Conservation (phyloP, 2,888 invertebrate species). For the Sphaerophoria rueppellii region DNA sequence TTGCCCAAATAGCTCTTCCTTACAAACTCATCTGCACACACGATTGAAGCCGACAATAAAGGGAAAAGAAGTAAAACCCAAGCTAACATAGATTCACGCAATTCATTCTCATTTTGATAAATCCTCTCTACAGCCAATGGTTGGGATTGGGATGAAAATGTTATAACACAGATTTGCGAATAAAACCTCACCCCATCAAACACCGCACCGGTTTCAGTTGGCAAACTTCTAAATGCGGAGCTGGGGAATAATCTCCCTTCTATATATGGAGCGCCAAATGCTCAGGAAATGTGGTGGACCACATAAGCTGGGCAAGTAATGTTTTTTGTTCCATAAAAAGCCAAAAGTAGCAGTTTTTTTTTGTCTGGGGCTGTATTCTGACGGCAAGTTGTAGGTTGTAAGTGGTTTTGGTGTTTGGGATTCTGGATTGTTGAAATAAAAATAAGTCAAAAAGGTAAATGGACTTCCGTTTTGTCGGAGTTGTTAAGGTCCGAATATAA, state of each 20-base stretch:
- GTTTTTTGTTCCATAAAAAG: conserved; percentile 39
- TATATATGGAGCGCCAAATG: not conserved
- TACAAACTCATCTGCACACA: conserved; percentile 46
- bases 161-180: conserved; percentile 30
- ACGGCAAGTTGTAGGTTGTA: not conserved
- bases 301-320: conserved; percentile 45
- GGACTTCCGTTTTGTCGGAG: not conserved
- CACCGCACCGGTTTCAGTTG: not conserved
- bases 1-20: conserved; percentile 22
- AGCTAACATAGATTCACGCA: conserved; percentile 59
- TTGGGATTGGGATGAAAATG: conserved; percentile 32
- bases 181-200: conserved; percentile 31
- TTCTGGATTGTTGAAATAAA: conserved; percentile 37
- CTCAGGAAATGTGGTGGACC: conserved; percentile 41
- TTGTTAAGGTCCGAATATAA: conserved; percentile 1
- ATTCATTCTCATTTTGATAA: conserved; percentile 68
- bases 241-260: not conserved
- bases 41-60: conserved; percentile 18
- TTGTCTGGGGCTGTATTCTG: too few relatives aligned
- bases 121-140: conserved; percentile 47
- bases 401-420: conserved; percentile 34
- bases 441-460: conserved; percentile 28
- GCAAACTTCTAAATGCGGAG: conserved; percentile 11
- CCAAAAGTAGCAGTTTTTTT: not conserved
- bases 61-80: conserved; percentile 9